Percentiles rank a stretch among this genome's conserved stretches.
Evolutionary conservation across 2,797 vertebrate species (phyloP).

Genomic region (Zonotrichia albicollis): DNA sequence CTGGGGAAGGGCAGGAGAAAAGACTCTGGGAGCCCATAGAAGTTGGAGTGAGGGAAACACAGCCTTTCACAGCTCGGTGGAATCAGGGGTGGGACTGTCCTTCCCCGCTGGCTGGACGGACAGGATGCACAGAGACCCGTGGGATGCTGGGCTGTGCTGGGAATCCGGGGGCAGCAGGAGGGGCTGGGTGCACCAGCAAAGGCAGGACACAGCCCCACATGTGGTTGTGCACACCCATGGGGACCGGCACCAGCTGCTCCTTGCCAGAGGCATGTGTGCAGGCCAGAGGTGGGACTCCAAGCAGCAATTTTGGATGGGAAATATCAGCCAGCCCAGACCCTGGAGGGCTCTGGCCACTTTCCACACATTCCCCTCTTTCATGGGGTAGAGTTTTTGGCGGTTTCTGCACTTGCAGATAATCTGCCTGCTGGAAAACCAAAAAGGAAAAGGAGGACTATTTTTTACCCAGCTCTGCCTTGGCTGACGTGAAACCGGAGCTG

Average conservation of each 20-base stretch:
- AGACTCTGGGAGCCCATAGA: background rate
- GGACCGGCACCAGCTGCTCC: background rate
- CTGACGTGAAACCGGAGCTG: conserved; percentile 51
- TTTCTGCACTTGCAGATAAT: conserved; percentile 3
- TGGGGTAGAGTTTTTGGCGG: fast-evolving
- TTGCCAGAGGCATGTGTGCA: background rate
- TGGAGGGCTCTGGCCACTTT: background rate
- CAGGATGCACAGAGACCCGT: background rate
- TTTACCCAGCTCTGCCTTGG: background rate
- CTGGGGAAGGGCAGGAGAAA: background rate
- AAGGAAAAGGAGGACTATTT: background rate
- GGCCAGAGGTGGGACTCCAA: background rate
- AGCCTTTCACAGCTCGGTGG: background rate
- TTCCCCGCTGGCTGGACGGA: fast-evolving
- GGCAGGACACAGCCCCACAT: fast-evolving
- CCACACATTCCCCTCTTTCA: background rate
- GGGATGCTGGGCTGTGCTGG: fast-evolving
- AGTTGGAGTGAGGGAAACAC: background rate
- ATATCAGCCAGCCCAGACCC: background rate
- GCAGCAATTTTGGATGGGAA: background rate
- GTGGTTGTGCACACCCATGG: fast-evolving
- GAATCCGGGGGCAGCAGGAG: background rate
- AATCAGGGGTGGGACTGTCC: background rate
- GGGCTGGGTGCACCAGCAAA: background rate
- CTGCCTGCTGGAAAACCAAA: background rate